A percentile compares a stretch with the other conserved stretches of the same genome.
These are phyloP conservation scores for Tenthredo mesomela DNA, from an alignment of 2,888 invertebrate genomes.

Conservation along the genomic window DNA sequence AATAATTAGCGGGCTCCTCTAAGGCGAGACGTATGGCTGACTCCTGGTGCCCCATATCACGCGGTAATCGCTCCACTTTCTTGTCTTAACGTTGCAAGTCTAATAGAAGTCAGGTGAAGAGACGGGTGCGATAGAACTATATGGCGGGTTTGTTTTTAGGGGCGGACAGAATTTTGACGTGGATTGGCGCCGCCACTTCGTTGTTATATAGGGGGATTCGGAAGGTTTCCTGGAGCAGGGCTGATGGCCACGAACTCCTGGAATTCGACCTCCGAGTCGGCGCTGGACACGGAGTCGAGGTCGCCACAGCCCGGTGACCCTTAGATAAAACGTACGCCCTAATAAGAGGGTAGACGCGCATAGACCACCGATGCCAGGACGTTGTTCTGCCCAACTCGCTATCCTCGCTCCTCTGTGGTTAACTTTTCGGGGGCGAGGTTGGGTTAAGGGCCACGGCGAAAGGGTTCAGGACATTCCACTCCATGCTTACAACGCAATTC, in stretches of 20 bases:
- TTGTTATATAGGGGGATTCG: conserved; percentile 20
- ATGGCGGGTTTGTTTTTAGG: conserved; percentile 46
- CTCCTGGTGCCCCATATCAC: conserved; percentile 36
- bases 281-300: conserved; percentile 70
- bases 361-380: conserved; percentile 51
- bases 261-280: conserved; percentile 68
- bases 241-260: conserved; percentile 67
- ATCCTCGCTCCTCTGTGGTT: conserved; percentile 67
- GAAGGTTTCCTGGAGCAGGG: conserved; percentile 18
- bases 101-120: background rate
- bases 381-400: conserved; percentile 49
- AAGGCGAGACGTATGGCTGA: conserved; percentile 35
- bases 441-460: conserved; percentile 54
- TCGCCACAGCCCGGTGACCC: conserved; percentile 75
- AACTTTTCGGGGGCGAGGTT: conserved; percentile 63
- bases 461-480: conserved; percentile 54
- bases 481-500: conserved; percentile 18
- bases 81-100: background rate
- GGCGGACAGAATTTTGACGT: conserved; percentile 52
- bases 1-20: conserved; percentile 46
- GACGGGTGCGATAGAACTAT: background rate
- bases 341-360: conserved; percentile 75
- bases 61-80: conserved; percentile 43
- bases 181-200: conserved; percentile 48
- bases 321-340: conserved; percentile 77